Conservation (phyloP, 2,888 invertebrate species). For the Mycalesis mineus region DNA sequence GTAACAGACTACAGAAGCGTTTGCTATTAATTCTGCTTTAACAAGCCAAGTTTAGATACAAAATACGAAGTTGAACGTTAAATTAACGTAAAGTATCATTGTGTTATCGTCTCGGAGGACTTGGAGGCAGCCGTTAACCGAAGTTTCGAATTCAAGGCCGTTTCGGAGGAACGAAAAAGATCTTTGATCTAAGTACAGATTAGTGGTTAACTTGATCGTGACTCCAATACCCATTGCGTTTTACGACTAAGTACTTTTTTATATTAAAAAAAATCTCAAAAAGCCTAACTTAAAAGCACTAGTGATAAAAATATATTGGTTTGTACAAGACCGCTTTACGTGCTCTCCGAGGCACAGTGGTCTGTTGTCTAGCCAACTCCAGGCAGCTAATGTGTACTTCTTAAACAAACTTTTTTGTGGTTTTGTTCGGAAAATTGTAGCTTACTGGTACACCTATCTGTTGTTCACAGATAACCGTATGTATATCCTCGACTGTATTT, state of each 20-base stretch:
- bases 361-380: no score
- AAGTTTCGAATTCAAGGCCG: slow-evolving; percentile 5
- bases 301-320: no score
- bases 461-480: no score
- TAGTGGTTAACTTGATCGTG: neutral
- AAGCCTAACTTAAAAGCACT: neutral
- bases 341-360: no score
- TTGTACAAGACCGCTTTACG: no score
- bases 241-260: neutral
- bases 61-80: slow-evolving; percentile 6
- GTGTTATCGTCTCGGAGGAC: neutral
- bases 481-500: no score
- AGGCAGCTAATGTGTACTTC: no score
- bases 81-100: slow-evolving; percentile 7
- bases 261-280: neutral
- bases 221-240: neutral
- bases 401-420: no score
- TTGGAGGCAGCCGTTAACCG: neutral
- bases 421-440: no score
- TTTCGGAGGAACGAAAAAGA: neutral
- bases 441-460: no score
- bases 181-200: neutral
- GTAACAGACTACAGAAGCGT: neutral
- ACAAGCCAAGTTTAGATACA: slow-evolving; percentile 7
- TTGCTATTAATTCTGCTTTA: neutral